phyloP scores from a whole-genome alignment of 2,888 invertebrate species.

The Xanthorhoe spadicearia region DNA sequence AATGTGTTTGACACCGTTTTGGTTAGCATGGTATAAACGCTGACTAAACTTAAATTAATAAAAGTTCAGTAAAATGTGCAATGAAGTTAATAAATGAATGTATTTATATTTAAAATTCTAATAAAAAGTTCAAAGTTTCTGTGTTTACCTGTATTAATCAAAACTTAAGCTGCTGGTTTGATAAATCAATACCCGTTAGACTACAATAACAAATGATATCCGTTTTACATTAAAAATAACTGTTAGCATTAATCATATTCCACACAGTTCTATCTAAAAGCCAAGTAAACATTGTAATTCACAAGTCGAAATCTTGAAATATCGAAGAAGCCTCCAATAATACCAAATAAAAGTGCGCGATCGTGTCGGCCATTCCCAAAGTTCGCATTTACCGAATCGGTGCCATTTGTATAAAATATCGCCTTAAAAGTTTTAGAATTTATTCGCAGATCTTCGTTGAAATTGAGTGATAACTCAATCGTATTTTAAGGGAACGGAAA shows the following conservation, averaged over 20 bases:
- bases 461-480: conserved; percentile 17
- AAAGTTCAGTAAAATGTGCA: no score
- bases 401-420: conserved; percentile 50
- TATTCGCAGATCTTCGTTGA: conserved; percentile 7
- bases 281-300: conserved; percentile 1
- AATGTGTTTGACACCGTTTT: background rate
- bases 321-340: background rate
- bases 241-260: no score
- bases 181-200: no score
- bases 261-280: background rate
- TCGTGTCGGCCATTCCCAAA: conserved; percentile 61
- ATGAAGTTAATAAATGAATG: no score
- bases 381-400: conserved; percentile 54
- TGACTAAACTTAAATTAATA: no score
- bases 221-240: no score
- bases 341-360: conserved; percentile 52
- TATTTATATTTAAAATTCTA: no score
- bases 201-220: no score
- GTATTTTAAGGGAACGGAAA: background rate
- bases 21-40: background rate
- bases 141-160: no score
- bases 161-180: no score
- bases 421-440: conserved; percentile 32
- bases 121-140: no score
- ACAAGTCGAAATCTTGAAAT: conserved; percentile 2